Conservation (phyloP, 2,113 vertebrate species). For the Pleuronectes platessa region DNA sequence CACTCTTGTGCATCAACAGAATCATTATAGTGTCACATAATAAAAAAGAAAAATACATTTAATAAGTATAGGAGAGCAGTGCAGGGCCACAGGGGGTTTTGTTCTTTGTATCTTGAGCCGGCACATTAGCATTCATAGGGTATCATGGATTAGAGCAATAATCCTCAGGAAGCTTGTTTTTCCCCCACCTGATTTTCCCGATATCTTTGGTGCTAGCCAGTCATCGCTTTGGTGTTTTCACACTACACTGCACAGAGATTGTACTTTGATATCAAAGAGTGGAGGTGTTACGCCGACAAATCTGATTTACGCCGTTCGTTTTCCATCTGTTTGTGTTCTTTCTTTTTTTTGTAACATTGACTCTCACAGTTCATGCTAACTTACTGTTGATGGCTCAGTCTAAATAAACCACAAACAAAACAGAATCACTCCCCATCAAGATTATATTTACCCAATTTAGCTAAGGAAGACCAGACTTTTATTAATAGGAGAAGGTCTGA, state of each 20-base stretch:
- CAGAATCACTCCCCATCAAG: background rate
- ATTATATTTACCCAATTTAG: background rate
- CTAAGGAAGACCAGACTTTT: background rate
- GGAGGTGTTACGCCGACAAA: background rate
- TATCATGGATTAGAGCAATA: slow-evolving; percentile 60
- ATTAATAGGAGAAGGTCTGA: background rate
- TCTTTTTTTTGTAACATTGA: background rate
- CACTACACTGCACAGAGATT: slow-evolving; percentile 27
- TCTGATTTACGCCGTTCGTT: background rate
- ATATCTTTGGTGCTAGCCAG: slow-evolving; percentile 53
- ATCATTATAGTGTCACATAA: slow-evolving; percentile 49
- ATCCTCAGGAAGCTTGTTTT: slow-evolving; percentile 62
- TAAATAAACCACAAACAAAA: background rate
- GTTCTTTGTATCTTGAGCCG: slow-evolving; percentile 43
- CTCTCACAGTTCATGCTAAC: background rate
- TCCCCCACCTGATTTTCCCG: slow-evolving; percentile 24
- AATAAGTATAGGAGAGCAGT: slow-evolving; percentile 48
- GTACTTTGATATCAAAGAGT: slow-evolving; percentile 20
- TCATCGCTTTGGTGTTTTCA: slow-evolving; percentile 38
- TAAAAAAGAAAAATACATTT: slow-evolving; percentile 20
- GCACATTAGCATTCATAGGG: slow-evolving; percentile 67
- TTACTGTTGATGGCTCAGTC: background rate
- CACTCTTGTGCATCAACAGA: slow-evolving; percentile 44
- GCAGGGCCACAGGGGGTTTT: slow-evolving; percentile 45
- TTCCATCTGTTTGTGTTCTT: background rate